Evolutionary conservation across 2,888 invertebrate genomes (phyloP), one percentile per base, ranked within the genome.

Genomic region (Micoletzkya japonica): DNA sequence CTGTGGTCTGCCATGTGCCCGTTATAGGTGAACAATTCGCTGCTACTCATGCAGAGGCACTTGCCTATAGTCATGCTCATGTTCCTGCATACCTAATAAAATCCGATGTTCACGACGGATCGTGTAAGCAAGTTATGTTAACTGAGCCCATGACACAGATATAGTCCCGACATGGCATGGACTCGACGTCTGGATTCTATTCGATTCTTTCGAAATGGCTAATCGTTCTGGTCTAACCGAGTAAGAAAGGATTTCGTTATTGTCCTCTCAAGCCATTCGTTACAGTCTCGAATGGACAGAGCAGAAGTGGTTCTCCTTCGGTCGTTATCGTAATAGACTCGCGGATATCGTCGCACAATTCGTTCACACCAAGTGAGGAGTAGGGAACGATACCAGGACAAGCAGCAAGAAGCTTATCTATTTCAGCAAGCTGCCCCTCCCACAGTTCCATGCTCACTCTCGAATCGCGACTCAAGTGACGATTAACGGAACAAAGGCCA

Each of bases 111-210:
- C n/a, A n/a, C n/a, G n/a, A n/a, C n/a, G n/a, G n/a, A n/a, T n/a
- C n/a, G n/a, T n/a, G n/a, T n/a, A n/a, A n/a, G n/a, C n/a, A n/a
- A n/a, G n/a, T n/a, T n/a, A n/a, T n/a, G n/a, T n/a, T n/a, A n/a
- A n/a, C n/a, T n/a, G n/a, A n/a, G n/a, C n/a, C n/a, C n/a, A n/a
- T n/a, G n/a, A n/a, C n/a, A n/a, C n/a, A n/a, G n/a, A n/a, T n/a
- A n/a, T n/a, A 60, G 60, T 39, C 7, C 60, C 60, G 20, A 34
- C 60, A 7, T 60, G 60, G 60, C 60, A 60, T 32, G 60, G 60
- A 1, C 10, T 60, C 2, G 60, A 60, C 44, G n/a, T 60, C 26
- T 60, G 60, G 60, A 17, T 60, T 17, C 44, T 60, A n/a, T 60
- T 60, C 60, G 60, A 60, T n/a, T 60, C 39, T n/a, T 60, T 60